phyloP scores from a whole-genome alignment of 2,113 vertebrate genomes.

The Thunnus thynnus region DNA sequence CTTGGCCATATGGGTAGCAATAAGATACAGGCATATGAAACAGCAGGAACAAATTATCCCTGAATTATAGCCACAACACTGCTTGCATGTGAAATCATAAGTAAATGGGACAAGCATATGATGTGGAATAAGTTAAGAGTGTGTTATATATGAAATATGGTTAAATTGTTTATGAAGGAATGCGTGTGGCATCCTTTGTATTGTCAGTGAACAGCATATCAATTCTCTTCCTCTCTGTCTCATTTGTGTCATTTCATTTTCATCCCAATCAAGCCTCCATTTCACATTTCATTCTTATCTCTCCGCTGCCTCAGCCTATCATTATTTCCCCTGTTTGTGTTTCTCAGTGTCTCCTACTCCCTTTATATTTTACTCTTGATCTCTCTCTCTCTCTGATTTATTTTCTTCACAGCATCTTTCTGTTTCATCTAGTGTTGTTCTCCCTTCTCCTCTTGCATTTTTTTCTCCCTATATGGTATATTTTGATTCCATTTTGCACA shows the following conservation, averaged over 20 bases:
- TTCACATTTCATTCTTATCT: conserved; percentile 70
- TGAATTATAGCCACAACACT: conserved; percentile 74
- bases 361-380: conserved; percentile 63
- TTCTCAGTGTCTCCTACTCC: conserved; percentile 45
- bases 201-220: conserved; percentile 59
- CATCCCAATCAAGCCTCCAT: conserved; percentile 73
- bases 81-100: conserved; percentile 63
- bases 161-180: conserved; percentile 72
- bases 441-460: conserved; percentile 4
- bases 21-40: conserved; percentile 75
- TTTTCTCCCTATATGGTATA: neutral
- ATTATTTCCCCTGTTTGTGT: conserved; percentile 61
- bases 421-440: conserved; percentile 50
- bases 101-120: conserved; percentile 76
- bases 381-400: conserved; percentile 55
- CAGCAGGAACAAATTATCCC: conserved; percentile 81
- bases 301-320: conserved; percentile 60
- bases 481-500: conserved; percentile 39
- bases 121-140: conserved; percentile 69
- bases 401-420: conserved; percentile 42
- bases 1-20: conserved; percentile 76
- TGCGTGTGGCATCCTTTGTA: conserved; percentile 57
- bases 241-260: conserved; percentile 76
- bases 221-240: conserved; percentile 67
- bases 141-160: conserved; percentile 53